Evolutionary conservation across 1,140 invertebrate genomes (phyloP), one percentile per base, ranked within the genome.

Genomic region (Caenorhabditis tropicalis): DNA sequence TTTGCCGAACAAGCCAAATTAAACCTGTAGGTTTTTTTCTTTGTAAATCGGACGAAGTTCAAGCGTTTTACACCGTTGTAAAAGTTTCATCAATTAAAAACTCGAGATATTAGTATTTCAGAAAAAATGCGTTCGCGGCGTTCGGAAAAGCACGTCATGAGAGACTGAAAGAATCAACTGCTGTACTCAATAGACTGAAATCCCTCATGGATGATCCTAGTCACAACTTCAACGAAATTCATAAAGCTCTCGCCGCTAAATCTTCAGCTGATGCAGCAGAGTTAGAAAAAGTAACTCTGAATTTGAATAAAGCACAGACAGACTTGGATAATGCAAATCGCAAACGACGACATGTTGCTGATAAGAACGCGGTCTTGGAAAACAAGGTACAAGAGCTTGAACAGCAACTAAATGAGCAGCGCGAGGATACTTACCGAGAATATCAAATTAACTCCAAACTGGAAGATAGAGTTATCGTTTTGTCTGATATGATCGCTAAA

Each of bases 351-450:
- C 39, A 95, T 95, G 29, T 94, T 96, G 89, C 96, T 98, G 92
- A 98, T 96, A 0, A 95, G 97, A 92, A 95, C 95, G 85, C 96
- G 96, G 29, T 97, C 98, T 91, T 92, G 98, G 49, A 95, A 95
- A 91, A 98, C 98, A 53, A 27, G 85, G 21, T 53, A 81, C 53
- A 79, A 81, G 86, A 87, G 19, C 21, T 87, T 48, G 51, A 87
- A 43, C 70, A 81, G 16, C 60, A 87, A 39, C 16, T 87, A 27
- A 48, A 87, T 15, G 87, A 87, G 19, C 36, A 86, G 6, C 65
- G 36, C 7, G 33, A 36, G 1, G 65, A 74, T 24, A 43, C 36
- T 74, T 33, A 74, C 9, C 33, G 33, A 12, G n/a, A 74, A 16
- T 46, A 56, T 5, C 60, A 70, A 10, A 10, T 70, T 12, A 82